These are phyloP conservation scores for Myotis yumanensis DNA, from an alignment of 2,113 vertebrate species.

Conservation along the genomic window DNA sequence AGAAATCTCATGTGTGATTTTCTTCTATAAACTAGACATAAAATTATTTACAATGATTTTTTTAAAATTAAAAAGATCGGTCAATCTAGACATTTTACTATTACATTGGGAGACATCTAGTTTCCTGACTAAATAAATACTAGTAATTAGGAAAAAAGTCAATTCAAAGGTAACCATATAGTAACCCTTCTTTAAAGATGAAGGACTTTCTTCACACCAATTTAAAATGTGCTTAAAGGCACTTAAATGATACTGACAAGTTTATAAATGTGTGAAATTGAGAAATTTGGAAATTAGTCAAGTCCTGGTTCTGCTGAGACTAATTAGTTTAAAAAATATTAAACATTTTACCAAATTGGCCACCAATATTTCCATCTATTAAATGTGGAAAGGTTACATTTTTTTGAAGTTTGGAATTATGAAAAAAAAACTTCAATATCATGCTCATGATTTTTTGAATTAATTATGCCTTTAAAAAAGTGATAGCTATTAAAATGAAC, in stretches of 20 bases:
- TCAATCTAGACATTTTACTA: not conserved
- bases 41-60: not conserved
- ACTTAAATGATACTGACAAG: not conserved
- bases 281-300: not conserved
- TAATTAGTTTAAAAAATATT: not conserved
- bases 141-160: not conserved
- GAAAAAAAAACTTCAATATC: not conserved
- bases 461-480: not conserved
- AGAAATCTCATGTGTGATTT: not conserved
- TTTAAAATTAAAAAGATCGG: not conserved
- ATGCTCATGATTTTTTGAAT: not conserved
- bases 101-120: not conserved
- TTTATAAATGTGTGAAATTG: constrained; percentile 10
- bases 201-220: not conserved
- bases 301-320: not conserved
- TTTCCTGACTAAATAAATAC: not conserved
- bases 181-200: not conserved
- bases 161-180: not conserved
- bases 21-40: not conserved
- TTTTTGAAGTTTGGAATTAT: not conserved
- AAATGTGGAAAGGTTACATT: not conserved
- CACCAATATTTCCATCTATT: not conserved
- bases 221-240: constrained; percentile 12
- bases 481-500: not conserved
- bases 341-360: not conserved